Evolutionary conservation across 2,797 vertebrate genomes (phyloP).

Genomic region (Podarcis siculus): DNA sequence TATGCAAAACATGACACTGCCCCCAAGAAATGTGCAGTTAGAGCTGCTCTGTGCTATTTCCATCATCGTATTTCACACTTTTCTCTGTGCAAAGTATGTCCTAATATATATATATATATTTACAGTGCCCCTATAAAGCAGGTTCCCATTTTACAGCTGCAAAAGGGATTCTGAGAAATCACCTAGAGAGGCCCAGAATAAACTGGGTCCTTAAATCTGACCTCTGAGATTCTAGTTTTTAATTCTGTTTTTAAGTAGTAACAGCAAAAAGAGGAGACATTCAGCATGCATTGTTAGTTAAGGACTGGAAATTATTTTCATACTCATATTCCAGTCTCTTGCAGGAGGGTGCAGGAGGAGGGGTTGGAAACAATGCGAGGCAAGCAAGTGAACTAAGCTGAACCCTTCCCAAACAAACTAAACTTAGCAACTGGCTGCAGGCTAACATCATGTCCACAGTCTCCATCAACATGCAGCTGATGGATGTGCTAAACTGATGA

Average conservation of each 20-base stretch:
- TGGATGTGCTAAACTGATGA: conserved; percentile 57
- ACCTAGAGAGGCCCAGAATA: neutral
- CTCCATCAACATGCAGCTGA: conserved; percentile 58
- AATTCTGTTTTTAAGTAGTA: conserved; percentile 33
- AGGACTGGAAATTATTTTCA: conserved; percentile 39
- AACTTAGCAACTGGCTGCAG: conserved; percentile 72
- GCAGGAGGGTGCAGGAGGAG: neutral
- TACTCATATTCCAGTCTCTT: conserved; percentile 41
- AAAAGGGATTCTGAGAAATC: neutral
- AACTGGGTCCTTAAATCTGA: neutral
- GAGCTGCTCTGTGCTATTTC: no score
- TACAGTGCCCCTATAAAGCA: neutral
- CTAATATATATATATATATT: neutral
- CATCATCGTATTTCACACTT: neutral
- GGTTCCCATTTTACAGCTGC: neutral
- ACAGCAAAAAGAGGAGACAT: neutral
- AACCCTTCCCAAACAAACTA: conserved; percentile 60
- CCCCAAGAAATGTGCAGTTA: neutral
- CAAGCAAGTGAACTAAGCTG: conserved; percentile 67
- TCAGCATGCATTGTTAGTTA: conserved; percentile 60
- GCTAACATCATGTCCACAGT: conserved; percentile 68
- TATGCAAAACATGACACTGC: neutral
- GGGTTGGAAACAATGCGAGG: conserved; percentile 15
- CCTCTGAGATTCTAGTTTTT: neutral
- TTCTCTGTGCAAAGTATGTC: neutral